A percentile compares a stretch with the other conserved stretches of the same genome.
Conservation (phyloP, 2,797 vertebrate genomes). For the Pempheris klunzingeri region DNA sequence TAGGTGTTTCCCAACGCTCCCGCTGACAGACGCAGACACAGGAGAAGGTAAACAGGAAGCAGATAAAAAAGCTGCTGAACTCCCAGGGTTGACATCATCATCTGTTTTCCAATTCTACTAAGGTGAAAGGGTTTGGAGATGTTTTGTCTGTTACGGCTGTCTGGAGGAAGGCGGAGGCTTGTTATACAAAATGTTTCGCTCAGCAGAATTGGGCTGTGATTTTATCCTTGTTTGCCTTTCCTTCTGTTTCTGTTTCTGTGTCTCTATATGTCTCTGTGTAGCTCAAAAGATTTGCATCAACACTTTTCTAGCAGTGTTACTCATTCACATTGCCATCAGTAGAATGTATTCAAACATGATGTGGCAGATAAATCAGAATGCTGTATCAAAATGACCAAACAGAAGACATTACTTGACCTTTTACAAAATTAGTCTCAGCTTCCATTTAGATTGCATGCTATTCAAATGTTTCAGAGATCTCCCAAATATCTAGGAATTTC, state of each 20-base stretch:
- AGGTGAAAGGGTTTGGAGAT: conserved; percentile 30
- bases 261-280: neutral
- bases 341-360: conserved; percentile 8
- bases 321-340: neutral
- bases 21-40: conserved; percentile 57
- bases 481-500: neutral
- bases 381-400: neutral
- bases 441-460: neutral
- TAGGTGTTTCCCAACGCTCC: conserved; percentile 72
- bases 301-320: neutral
- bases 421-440: neutral
- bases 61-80: conserved; percentile 55
- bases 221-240: conserved; percentile 27
- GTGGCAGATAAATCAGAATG: neutral
- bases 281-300: neutral
- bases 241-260: neutral
- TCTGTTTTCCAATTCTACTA: conserved; percentile 53
- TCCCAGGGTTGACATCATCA: conserved; percentile 62
- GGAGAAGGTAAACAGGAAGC: conserved; percentile 80
- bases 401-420: neutral
- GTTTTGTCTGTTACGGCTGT: conserved; percentile 40
- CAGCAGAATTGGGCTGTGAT: conserved; percentile 42
- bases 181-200: conserved; percentile 55
- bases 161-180: conserved; percentile 48
- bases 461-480: neutral